phyloP scores from a whole-genome alignment of 2,113 vertebrate genomes.

The Amphilophus citrinellus region DNA sequence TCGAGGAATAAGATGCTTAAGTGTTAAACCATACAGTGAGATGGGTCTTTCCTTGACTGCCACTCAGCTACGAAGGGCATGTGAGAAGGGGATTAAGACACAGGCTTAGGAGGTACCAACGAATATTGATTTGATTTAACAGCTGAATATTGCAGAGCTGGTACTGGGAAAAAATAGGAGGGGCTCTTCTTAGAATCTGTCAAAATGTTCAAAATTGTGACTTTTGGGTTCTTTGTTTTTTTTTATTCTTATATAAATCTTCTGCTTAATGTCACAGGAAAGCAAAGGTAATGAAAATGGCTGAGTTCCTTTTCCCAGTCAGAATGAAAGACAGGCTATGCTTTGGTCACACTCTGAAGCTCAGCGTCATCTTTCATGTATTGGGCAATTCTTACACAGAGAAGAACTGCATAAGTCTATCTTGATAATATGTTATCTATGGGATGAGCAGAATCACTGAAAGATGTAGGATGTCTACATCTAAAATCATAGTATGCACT shows the following conservation, averaged over 20 bases:
- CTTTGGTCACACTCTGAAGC: too few species aligned
- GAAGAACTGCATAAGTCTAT: too few species aligned
- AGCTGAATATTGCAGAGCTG: constrained; percentile 3
- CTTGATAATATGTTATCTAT: not conserved
- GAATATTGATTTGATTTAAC: constrained; percentile 17
- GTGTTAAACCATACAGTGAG: constrained; percentile 66
- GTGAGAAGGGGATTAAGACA: constrained; percentile 33
- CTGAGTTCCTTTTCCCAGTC: too few species aligned
- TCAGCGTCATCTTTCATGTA: not conserved
- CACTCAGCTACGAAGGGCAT: not conserved
- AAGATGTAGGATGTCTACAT: not conserved
- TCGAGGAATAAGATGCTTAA: constrained; percentile 74
- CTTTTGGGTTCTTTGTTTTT: not conserved
- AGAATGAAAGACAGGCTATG: too few species aligned
- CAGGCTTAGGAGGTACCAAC: not conserved
- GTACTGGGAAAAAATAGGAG: not conserved
- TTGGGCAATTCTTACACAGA: not conserved
- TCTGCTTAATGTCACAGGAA: too few species aligned
- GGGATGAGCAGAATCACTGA: not conserved
- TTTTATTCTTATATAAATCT: not conserved
- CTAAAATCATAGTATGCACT: not conserved
- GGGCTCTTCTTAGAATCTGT: too few species aligned
- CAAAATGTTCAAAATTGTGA: not conserved
- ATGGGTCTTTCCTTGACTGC: constrained; percentile 40
- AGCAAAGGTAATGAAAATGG: too few species aligned